Conservation (phyloP, 2,888 invertebrate species). For the Lordiphosa fenestrarum region DNA sequence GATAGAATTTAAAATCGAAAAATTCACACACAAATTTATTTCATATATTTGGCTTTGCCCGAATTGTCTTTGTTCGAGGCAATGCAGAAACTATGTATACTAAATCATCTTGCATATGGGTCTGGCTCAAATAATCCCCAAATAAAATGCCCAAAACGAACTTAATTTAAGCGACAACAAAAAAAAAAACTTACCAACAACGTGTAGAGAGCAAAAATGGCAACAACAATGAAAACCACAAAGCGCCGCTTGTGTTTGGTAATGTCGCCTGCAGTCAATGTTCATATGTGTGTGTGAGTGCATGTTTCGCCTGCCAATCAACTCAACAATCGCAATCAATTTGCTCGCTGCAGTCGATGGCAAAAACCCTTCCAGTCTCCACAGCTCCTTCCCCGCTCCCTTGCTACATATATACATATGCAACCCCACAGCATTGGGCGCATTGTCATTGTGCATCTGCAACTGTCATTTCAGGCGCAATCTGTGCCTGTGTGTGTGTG, state of each 20-base stretch:
- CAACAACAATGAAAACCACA: conserved; percentile 63
- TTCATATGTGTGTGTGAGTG: conserved; percentile 16
- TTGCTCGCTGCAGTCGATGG: conserved; percentile 45
- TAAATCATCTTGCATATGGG: conserved; percentile 34
- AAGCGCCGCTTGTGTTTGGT: conserved; percentile 55
- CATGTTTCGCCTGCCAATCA: conserved; percentile 73
- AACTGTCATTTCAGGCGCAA: conserved; percentile 55
- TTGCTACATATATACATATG: too few relatives aligned
- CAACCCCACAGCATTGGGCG: conserved; percentile 18
- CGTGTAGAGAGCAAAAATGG: conserved; percentile 13
- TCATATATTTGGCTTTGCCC: too few relatives aligned
- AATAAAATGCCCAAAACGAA: conserved; percentile 29
- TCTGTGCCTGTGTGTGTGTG: conserved; percentile 24
- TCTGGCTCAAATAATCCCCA: conserved; percentile 19
- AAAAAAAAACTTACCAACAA: conserved; percentile 18
- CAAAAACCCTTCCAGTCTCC: conserved; percentile 6
- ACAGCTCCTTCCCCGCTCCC: conserved; percentile 1
- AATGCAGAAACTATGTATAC: conserved; percentile 25
- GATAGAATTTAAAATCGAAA: too few relatives aligned
- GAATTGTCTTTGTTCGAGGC: neutral
- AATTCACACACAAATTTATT: too few relatives aligned
- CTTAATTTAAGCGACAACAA: conserved; percentile 49
- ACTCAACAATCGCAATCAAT: conserved; percentile 77
- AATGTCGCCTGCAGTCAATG: conserved; percentile 55
- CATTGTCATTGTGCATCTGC: conserved; percentile 55